phyloP scores from a whole-genome alignment of 2,797 vertebrate genomes.

The Sarcoramphus papa region DNA sequence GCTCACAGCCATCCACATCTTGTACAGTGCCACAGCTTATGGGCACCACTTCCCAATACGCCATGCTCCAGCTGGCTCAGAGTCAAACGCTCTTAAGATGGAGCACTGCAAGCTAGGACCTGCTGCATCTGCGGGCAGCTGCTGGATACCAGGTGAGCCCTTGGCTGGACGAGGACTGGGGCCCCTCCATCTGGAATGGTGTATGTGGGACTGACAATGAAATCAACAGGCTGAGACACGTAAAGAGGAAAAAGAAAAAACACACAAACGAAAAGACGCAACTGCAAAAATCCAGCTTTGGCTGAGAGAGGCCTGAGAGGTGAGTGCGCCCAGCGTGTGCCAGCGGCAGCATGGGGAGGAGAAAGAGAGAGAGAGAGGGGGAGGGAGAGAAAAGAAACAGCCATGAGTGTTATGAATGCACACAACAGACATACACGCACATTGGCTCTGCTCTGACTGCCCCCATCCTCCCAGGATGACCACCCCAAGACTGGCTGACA shows the following conservation, averaged over 20 bases:
- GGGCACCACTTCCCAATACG: neutral
- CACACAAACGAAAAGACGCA: slow-evolving; percentile 85
- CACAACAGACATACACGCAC: slow-evolving; percentile 53
- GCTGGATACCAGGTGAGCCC: slow-evolving; percentile 49
- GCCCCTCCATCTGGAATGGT: slow-evolving; percentile 36
- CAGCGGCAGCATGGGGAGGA: slow-evolving; percentile 78
- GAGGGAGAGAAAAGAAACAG: slow-evolving; percentile 76
- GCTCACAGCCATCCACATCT: neutral
- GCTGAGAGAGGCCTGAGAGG: slow-evolving; percentile 95
- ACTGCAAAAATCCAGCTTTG: slow-evolving; percentile 99
- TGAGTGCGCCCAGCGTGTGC: slow-evolving; percentile 73
- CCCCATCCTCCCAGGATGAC: slow-evolving; percentile 10
- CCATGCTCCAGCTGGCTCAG: slow-evolving; percentile 20
- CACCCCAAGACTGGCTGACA: slow-evolving; percentile 5
- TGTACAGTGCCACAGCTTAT: neutral
- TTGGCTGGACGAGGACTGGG: slow-evolving; percentile 48
- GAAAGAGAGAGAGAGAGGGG: slow-evolving; percentile 64
- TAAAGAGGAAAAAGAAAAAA: slow-evolving; percentile 63
- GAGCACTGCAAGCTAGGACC: slow-evolving; percentile 43
- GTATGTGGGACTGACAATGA: slow-evolving; percentile 42
- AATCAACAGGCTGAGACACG: slow-evolving; percentile 53
- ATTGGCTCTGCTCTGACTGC: neutral
- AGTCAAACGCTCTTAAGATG: neutral
- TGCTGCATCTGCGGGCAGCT: slow-evolving; percentile 41
- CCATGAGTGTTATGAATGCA: slow-evolving; percentile 76